phyloP scores from a whole-genome alignment of 2,888 invertebrate genomes.

The Zygaena filipendulae region DNA sequence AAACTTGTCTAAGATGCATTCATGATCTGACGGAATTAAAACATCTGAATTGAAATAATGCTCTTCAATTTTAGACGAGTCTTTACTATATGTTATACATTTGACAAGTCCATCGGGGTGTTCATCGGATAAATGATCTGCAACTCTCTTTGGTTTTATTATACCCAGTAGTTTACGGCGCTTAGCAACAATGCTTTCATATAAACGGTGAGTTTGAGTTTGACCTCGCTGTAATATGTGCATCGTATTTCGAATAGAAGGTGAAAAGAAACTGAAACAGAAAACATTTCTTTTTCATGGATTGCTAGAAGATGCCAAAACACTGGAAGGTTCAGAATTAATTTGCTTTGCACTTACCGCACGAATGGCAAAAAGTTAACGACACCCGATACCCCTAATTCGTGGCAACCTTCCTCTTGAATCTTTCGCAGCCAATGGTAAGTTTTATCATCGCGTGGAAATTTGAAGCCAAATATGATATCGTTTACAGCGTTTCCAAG shows the following conservation, averaged over 20 bases:
- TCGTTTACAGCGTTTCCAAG: conserved; percentile 82
- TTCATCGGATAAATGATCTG: conserved; percentile 32
- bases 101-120: conserved; percentile 49
- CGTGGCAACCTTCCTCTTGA: conserved; percentile 86
- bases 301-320: too few relatives aligned
- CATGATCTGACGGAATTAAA: conserved; percentile 44
- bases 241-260: conserved; percentile 73
- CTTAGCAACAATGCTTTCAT: conserved; percentile 73
- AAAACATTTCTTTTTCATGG: too few relatives aligned
- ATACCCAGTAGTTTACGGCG: conserved; percentile 47
- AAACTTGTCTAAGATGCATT: conserved; percentile 74
- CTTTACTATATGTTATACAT: conserved; percentile 52
- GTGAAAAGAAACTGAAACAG: conserved; percentile 66
- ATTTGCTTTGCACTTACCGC: conserved; percentile 52
- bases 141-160: conserved; percentile 32
- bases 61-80: conserved; percentile 31
- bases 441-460: conserved; percentile 73
- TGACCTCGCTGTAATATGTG: conserved; percentile 75
- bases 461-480: conserved; percentile 81
- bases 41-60: conserved; percentile 53
- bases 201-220: conserved; percentile 76
- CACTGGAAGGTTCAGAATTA: too few relatives aligned
- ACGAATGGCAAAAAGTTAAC: conserved; percentile 87
- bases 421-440: conserved; percentile 82
- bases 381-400: conserved; percentile 84